Evolutionary conservation across 2,888 invertebrate genomes (phyloP).

Genomic region (Chrysolina americana): DNA sequence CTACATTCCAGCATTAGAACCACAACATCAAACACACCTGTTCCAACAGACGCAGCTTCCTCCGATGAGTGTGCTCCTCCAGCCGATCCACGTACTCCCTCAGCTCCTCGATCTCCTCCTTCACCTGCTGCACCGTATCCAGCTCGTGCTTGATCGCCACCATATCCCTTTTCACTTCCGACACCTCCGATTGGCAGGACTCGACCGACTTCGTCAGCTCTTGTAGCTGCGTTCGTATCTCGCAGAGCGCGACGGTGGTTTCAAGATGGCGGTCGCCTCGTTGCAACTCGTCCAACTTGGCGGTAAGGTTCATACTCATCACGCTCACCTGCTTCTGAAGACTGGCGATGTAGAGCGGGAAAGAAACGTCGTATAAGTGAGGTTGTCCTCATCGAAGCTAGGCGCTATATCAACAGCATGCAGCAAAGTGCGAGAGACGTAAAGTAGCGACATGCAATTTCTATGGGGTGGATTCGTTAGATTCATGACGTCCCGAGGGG

Average conservation of each 20-base stretch:
- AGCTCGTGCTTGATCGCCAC: conserved; percentile 95
- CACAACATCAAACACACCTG: conserved; percentile 76
- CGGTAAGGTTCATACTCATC: conserved; percentile 96
- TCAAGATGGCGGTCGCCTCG: conserved; percentile 89
- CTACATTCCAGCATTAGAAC: background rate
- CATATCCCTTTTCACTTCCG: conserved; percentile 95
- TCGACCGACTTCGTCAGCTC: conserved; percentile 95
- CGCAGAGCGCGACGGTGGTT: conserved; percentile 94
- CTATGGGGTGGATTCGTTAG: background rate
- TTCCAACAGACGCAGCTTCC: conserved; percentile 91
- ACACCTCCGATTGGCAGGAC: conserved; percentile 95
- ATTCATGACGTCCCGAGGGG: background rate
- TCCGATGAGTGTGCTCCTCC: conserved; percentile 91
- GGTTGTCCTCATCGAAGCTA: conserved; percentile 2
- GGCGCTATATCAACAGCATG: conserved; percentile 25
- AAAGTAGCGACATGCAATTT: conserved; percentile 43
- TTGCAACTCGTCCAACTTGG: conserved; percentile 95
- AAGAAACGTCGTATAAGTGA: conserved; percentile 57
- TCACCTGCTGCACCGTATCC: conserved; percentile 94
- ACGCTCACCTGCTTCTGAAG: conserved; percentile 98
- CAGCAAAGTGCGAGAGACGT: conserved; percentile 33
- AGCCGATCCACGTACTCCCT: conserved; percentile 93
- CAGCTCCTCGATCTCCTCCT: conserved; percentile 94
- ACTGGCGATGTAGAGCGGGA: conserved; percentile 70
- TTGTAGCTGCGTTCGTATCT: conserved; percentile 93